Percentiles rank a stretch among this genome's conserved stretches.
phyloP scores from a whole-genome alignment of 2,113 vertebrate genomes.

The Chaetorhynchus papuensis region DNA sequence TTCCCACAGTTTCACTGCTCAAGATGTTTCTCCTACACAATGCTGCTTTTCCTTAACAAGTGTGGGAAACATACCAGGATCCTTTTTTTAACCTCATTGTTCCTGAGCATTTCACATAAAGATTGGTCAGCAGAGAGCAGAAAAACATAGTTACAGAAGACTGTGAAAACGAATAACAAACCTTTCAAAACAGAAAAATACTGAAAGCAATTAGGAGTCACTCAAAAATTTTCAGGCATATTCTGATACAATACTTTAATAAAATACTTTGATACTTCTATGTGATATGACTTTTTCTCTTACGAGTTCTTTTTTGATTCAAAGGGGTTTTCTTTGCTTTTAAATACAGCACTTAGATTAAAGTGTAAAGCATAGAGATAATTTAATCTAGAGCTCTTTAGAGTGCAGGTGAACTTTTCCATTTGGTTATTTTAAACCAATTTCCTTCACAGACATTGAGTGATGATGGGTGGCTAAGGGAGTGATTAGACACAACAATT shows the following conservation, averaged over 20 bases:
- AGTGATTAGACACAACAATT: not conserved
- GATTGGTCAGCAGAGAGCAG: not conserved
- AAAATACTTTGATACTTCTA: not conserved
- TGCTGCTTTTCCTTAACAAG: not conserved
- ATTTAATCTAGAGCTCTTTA: not conserved
- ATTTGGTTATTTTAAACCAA: not conserved
- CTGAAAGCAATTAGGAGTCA: not conserved
- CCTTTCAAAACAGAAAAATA: not conserved
- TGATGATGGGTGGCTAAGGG: not conserved
- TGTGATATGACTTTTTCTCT: not conserved
- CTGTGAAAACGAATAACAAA: not conserved
- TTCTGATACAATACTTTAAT: not conserved
- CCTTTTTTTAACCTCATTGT: not conserved
- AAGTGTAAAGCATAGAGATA: not conserved
- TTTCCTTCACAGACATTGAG: not conserved
- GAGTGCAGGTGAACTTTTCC: not conserved
- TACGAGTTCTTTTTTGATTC: not conserved
- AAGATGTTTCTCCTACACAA: not conserved
- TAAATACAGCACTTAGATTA: not conserved
- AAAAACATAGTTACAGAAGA: not conserved
- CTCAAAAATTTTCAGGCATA: not conserved
- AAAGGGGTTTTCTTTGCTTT: not conserved
- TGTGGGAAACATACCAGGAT: not conserved
- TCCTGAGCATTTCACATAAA: not conserved
- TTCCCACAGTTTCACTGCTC: not conserved